Evolutionary conservation across 2,888 invertebrate genomes (phyloP).

Genomic region (Lissocephala sabroskyi): DNA sequence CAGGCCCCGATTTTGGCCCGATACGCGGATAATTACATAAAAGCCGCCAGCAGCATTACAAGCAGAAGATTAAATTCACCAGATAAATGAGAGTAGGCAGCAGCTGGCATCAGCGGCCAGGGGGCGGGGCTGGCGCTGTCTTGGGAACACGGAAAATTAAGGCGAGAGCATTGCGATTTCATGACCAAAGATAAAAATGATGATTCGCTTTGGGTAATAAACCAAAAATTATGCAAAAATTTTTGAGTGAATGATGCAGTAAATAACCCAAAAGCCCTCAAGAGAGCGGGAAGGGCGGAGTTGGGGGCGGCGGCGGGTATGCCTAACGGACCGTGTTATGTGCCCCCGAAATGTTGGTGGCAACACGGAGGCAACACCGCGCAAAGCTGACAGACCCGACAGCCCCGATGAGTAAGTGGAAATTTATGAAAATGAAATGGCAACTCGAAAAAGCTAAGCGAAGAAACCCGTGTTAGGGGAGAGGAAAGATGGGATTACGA

Average conservation of each 20-base stretch:
- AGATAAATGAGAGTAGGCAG: slow-evolving; percentile 56
- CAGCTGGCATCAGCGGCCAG: background rate
- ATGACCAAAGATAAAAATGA: slow-evolving; percentile 28
- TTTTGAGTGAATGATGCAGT: slow-evolving; percentile 61
- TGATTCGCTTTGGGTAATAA: slow-evolving; percentile 36
- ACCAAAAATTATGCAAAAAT: slow-evolving; percentile 61
- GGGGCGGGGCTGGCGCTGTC: slow-evolving; percentile 24
- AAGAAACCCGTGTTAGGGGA: too few relatives aligned
- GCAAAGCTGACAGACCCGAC: slow-evolving; percentile 3
- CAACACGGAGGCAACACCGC: background rate
- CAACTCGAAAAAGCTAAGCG: slow-evolving; percentile 19
- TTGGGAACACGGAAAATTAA: slow-evolving; percentile 25
- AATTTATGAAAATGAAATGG: slow-evolving; percentile 53
- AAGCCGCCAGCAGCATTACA: slow-evolving; percentile 58
- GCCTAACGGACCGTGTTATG: slow-evolving; percentile 61
- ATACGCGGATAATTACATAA: slow-evolving; percentile 52
- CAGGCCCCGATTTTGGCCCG: too few relatives aligned
- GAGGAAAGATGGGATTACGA: background rate
- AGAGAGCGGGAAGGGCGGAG: too few relatives aligned
- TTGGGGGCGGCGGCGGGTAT: too few relatives aligned
- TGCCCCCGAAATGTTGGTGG: too few relatives aligned
- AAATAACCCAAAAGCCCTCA: slow-evolving; percentile 25
- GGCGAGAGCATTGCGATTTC: slow-evolving; percentile 38
- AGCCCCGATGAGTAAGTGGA: slow-evolving; percentile 60
- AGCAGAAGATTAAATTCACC: slow-evolving; percentile 62